Conservation (phyloP, 2,888 invertebrate species). For the Anorthoa munda region DNA sequence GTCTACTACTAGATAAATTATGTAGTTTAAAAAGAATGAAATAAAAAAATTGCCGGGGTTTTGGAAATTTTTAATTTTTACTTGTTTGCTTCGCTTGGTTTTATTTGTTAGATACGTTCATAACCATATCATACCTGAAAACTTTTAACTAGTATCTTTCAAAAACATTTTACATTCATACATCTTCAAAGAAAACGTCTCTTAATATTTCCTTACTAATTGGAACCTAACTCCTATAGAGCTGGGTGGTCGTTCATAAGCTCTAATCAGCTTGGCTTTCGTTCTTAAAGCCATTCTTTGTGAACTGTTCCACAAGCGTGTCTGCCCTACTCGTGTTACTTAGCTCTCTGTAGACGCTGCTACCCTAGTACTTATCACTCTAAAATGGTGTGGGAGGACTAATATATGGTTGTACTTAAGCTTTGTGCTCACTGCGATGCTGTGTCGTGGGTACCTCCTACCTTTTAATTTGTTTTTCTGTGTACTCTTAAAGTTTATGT, state of each 20-base stretch:
- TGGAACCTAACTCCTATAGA: slow-evolving; percentile 31
- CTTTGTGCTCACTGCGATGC: slow-evolving; percentile 1
- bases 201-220: slow-evolving; percentile 54
- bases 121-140: background rate
- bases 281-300: slow-evolving; percentile 55
- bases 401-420: slow-evolving; percentile 28
- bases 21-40: too few relatives aligned
- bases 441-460: background rate
- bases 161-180: background rate
- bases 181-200: slow-evolving; percentile 7
- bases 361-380: slow-evolving; percentile 36
- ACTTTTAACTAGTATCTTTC: too few relatives aligned
- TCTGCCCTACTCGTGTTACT: slow-evolving; percentile 48
- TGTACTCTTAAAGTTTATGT: background rate
- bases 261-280: slow-evolving; percentile 61
- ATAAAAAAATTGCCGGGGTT: too few relatives aligned
- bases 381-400: slow-evolving; percentile 36
- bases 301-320: slow-evolving; percentile 51
- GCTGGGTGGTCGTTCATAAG: slow-evolving; percentile 50
- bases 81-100: background rate
- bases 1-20: too few relatives aligned
- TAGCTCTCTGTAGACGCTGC: slow-evolving; percentile 5
- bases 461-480: background rate
- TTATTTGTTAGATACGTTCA: background rate
- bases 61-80: too few relatives aligned